phyloP scores from a whole-genome alignment of 2,797 vertebrate genomes.

The Myotis planiceps region DNA sequence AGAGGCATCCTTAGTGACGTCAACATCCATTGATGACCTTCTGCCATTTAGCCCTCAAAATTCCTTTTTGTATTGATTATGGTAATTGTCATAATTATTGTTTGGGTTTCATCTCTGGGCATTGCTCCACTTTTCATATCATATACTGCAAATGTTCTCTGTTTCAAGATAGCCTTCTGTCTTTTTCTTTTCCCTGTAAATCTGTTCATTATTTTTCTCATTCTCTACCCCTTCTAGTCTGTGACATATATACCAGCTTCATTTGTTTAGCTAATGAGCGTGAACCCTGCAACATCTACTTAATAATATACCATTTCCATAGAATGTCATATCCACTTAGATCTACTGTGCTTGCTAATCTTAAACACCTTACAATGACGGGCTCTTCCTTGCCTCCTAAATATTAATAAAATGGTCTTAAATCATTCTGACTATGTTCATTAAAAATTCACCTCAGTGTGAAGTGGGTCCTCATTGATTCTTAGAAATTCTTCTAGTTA shows the following conservation, averaged over 20 bases:
- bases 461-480: not conserved
- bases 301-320: not conserved
- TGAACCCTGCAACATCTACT: not conserved
- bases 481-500: not conserved
- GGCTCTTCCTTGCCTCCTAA: not conserved
- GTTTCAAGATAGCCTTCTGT: not conserved
- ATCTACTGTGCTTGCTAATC: not conserved
- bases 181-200: not conserved
- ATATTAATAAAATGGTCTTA: not conserved
- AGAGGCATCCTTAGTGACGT: not conserved
- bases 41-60: not conserved
- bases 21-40: not conserved
- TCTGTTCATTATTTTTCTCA: not conserved
- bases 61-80: not conserved
- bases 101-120: not conserved
- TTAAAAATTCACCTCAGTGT: constrained; percentile 30
- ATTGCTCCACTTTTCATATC: not conserved
- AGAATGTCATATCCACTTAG: not conserved
- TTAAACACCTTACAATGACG: not conserved
- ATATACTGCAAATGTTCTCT: not conserved
- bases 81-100: not conserved
- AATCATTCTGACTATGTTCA: not conserved
- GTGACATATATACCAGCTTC: not conserved
- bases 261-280: not conserved
- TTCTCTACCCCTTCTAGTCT: not conserved